phyloP scores from a whole-genome alignment of 23 tunicate species.

The Corella eumyota region DNA sequence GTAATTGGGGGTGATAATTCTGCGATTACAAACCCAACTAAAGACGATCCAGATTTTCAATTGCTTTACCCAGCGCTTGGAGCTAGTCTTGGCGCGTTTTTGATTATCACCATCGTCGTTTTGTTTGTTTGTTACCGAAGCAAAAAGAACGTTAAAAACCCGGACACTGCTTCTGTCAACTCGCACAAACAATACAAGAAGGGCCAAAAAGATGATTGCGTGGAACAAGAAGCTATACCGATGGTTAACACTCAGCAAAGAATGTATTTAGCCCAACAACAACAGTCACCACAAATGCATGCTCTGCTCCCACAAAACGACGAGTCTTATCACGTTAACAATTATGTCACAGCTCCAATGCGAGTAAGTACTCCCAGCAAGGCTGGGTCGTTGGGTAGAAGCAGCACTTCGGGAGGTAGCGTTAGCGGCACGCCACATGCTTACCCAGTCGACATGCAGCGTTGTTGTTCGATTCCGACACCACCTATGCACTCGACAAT shows the following conservation, averaged over 20 bases:
- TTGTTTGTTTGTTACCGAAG: slow-evolving; percentile 27
- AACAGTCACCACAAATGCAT: neutral
- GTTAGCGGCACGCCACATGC: slow-evolving; percentile 18
- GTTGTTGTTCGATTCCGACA: slow-evolving; percentile 23
- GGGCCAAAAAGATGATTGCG: too few relatives aligned
- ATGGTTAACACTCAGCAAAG: slow-evolving; percentile 6
- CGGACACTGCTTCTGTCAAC: too few relatives aligned
- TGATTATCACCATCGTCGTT: slow-evolving; percentile 17
- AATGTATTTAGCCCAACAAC: neutral
- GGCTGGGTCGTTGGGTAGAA: slow-evolving; percentile 40
- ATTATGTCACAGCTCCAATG: neutral
- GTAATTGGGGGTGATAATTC: neutral
- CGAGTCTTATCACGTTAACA: slow-evolving; percentile 4
- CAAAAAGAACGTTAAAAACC: slow-evolving; percentile 25
- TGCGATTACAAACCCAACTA: neutral
- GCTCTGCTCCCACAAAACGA: slow-evolving; percentile 4
- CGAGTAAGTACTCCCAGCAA: slow-evolving; percentile 41
- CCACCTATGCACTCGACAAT: slow-evolving; percentile 1
- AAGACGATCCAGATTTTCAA: slow-evolving; percentile 12
- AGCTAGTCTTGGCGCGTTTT: slow-evolving; percentile 35
- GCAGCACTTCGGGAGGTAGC: slow-evolving; percentile 65
- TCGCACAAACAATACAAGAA: too few relatives aligned
- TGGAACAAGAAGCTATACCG: slow-evolving; percentile 15
- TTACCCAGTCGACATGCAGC: slow-evolving; percentile 11
- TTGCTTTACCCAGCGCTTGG: slow-evolving; percentile 42